Percentiles rank a stretch among this genome's conserved stretches.
Evolutionary conservation across 2,888 invertebrate genomes (phyloP).

Genomic region (Plagodis dolabraria): DNA sequence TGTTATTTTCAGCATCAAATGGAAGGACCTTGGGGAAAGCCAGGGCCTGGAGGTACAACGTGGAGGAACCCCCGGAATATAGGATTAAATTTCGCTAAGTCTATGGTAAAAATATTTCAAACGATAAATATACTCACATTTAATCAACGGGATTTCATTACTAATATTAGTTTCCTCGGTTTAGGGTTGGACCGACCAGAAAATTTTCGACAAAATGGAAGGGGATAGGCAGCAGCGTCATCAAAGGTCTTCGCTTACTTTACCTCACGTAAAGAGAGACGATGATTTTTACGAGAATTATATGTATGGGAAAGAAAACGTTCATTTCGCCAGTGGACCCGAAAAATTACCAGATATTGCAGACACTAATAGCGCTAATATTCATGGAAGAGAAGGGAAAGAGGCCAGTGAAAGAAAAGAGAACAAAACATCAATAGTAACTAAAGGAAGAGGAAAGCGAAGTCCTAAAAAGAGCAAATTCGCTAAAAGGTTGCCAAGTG

Average conservation of each 20-base stretch:
- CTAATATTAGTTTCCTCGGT: conserved; percentile 15
- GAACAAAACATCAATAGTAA: conserved; percentile 9
- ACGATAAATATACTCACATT: too few species aligned
- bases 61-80: conserved; percentile 90
- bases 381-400: conserved; percentile 25
- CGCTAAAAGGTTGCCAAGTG: conserved; percentile 66
- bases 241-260: conserved; percentile 77
- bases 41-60: conserved; percentile 88
- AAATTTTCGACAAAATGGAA: conserved; percentile 68
- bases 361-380: conserved; percentile 45
- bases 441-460: conserved; percentile 41
- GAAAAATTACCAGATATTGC: conserved; percentile 70
- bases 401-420: conserved; percentile 5
- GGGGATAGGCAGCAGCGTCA: conserved; percentile 55
- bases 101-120: conserved; percentile 84
- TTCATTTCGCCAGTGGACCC: conserved; percentile 31
- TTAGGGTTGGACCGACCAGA: conserved; percentile 79
- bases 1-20: conserved; percentile 65
- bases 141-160: neutral
- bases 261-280: conserved; percentile 79
- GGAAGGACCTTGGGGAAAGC: conserved; percentile 87
- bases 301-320: conserved; percentile 54
- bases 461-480: conserved; percentile 64
- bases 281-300: conserved; percentile 59
- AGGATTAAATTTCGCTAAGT: conserved; percentile 90